Percentiles rank a stretch among this genome's conserved stretches.
These are phyloP conservation scores for Tragelaphus scriptus DNA, from an alignment of 2,113 vertebrate genomes.

Conservation along the genomic window DNA sequence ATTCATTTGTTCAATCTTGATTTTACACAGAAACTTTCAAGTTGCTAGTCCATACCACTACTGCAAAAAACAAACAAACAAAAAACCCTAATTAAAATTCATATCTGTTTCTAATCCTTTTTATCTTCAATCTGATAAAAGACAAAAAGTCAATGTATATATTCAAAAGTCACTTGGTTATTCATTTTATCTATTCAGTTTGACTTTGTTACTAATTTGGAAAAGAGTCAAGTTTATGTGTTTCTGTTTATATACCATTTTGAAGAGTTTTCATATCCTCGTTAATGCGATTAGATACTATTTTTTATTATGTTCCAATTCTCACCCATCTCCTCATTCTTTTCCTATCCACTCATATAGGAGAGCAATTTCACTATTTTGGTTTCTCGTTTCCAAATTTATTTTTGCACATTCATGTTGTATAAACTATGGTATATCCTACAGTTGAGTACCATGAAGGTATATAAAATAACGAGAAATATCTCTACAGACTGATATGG, in stretches of 20 bases:
- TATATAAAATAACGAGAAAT: background rate
- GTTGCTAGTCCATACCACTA: background rate
- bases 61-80: background rate
- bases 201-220: background rate
- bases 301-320: background rate
- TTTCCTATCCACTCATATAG: background rate
- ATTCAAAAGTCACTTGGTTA: background rate
- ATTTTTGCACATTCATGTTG: background rate
- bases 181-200: background rate
- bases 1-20: background rate
- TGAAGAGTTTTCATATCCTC: background rate
- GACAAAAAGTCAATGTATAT: background rate
- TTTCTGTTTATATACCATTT: background rate
- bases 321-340: background rate
- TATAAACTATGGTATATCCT: background rate
- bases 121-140: background rate
- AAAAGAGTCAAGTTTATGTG: background rate
- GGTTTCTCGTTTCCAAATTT: background rate
- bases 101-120: background rate
- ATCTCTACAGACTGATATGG: background rate
- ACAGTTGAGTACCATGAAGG: background rate
- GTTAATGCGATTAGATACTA: background rate
- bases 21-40: background rate
- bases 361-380: background rate
- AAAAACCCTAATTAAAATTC: background rate